These are phyloP conservation scores for Austrolebias charrua DNA, from an alignment of 2,797 vertebrate genomes.

Conservation along the genomic window DNA sequence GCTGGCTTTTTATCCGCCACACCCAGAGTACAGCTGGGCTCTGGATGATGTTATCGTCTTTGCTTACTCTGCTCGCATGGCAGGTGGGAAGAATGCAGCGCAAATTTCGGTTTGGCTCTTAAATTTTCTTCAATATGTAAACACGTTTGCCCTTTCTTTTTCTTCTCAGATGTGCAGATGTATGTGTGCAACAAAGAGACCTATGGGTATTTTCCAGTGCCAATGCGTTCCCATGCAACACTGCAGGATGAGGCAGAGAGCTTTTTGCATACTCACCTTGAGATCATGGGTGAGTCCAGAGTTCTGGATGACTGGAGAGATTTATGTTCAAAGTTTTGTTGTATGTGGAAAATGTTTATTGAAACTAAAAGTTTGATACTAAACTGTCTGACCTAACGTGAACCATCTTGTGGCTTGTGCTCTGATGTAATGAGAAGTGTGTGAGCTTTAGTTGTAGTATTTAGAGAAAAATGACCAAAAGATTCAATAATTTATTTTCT, in stretches of 20 bases:
- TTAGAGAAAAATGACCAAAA: too few relatives aligned
- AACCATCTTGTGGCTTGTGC: too few relatives aligned
- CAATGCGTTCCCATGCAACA: conserved; percentile 83
- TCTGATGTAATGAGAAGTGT: too few relatives aligned
- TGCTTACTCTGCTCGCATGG: conserved; percentile 86
- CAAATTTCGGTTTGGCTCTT: background rate
- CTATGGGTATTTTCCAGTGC: conserved; percentile 88
- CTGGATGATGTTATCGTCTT: conserved; percentile 93
- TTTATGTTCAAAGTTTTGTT: background rate
- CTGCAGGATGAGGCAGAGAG: conserved; percentile 87
- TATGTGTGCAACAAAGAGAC: conserved; percentile 87
- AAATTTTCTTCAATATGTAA: background rate
- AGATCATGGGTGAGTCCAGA: conserved; percentile 86
- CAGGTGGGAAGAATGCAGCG: conserved; percentile 61
- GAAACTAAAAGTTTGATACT: too few relatives aligned
- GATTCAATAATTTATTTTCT: too few relatives aligned
- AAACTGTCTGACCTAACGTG: too few relatives aligned
- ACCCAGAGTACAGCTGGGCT: conserved; percentile 86
- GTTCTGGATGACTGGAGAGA: background rate
- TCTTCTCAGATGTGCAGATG: conserved; percentile 87
- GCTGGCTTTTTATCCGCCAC: conserved; percentile 86
- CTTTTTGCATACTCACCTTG: conserved; percentile 87
- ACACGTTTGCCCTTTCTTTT: background rate
- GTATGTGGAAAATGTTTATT: too few relatives aligned
- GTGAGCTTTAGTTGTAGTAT: too few relatives aligned